Evolutionary conservation across 2,113 vertebrate genomes (phyloP), one percentile per base, ranked within the genome.

Genomic region (Nesoenas mayeri): DNA sequence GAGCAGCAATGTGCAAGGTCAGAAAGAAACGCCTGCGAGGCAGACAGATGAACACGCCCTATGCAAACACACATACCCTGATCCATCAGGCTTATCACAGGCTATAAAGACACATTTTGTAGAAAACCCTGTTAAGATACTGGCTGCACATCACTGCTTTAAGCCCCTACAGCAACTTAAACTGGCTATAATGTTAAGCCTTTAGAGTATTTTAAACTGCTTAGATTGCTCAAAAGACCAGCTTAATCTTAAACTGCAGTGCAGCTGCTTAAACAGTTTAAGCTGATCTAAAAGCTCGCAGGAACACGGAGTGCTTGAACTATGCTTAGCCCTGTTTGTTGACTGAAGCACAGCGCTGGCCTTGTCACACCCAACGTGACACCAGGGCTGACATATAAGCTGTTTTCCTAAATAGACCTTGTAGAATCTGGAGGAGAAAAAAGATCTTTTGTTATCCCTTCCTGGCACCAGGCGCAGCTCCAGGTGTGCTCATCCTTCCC

Each of bases 181-280:
- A 96, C 96, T 91, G 81, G 84, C 91, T 97, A 82, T 79, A 96
- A 93, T 75, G 80, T 95, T 95, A 94, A 96, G 96, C 96, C 94
- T 92, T 95, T 70, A 58, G 94, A 95, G 92, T 87, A 93, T 95
- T 95, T 96, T 93, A 92, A 97, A 97, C 73, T 96, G 90, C 88
- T 95, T 95, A 95, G 92, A 94, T 91, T 89, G 86, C 80, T 96
- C 89, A 75, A 95, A 96, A 94, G 94, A 85, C 92, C 48, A 15
- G 89, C 94, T 96, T 95, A 91, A 95, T 93, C 94, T 93, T 93
- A 94, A 95, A 95, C 94, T 89, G 89, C 84, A 93, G 78, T 54
- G 80, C 92, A 95, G 94, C 94, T 95, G 96, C 93, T 96, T 96
- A 96, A 97, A 93, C 80, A 92, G 91, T 87, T 93, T 96, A 95